Conservation (phyloP, 2,113 vertebrate genomes). For the Ciconia boyciana region DNA sequence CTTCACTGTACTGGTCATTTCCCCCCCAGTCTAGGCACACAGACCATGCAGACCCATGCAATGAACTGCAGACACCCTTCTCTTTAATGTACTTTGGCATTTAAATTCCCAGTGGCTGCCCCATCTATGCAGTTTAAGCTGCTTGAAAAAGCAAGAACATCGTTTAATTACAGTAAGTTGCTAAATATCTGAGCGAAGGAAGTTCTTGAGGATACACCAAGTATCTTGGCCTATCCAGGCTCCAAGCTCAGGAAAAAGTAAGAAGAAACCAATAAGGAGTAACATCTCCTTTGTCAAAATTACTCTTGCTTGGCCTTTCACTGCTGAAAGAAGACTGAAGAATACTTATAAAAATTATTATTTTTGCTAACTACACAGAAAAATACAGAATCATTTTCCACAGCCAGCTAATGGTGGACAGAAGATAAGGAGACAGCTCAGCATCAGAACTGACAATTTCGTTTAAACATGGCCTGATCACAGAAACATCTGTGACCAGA, state of each 20-base stretch:
- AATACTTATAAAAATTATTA: not conserved
- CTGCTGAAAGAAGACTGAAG: not conserved
- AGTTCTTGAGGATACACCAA: not conserved
- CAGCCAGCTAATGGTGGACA: not conserved
- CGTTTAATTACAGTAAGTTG: not conserved
- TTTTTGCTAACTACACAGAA: not conserved
- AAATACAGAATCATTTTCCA: not conserved
- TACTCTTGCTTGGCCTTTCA: not conserved
- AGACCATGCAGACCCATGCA: not conserved
- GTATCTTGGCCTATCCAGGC: not conserved
- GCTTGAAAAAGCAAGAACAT: not conserved
- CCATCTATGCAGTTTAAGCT: not conserved
- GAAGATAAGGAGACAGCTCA: not conserved
- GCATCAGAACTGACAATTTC: not conserved
- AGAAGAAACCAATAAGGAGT: not conserved
- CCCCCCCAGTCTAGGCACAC: not conserved
- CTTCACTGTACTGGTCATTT: not conserved
- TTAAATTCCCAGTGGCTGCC: not conserved
- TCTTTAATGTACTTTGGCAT: not conserved
- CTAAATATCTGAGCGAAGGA: not conserved
- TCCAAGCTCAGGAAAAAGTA: not conserved
- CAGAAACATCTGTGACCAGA: not conserved
- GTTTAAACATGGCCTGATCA: not conserved
- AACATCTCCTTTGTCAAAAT: not conserved
- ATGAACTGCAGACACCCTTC: not conserved